Conservation (phyloP, 2,888 invertebrate genomes). For the Coleophora flavipennella region DNA sequence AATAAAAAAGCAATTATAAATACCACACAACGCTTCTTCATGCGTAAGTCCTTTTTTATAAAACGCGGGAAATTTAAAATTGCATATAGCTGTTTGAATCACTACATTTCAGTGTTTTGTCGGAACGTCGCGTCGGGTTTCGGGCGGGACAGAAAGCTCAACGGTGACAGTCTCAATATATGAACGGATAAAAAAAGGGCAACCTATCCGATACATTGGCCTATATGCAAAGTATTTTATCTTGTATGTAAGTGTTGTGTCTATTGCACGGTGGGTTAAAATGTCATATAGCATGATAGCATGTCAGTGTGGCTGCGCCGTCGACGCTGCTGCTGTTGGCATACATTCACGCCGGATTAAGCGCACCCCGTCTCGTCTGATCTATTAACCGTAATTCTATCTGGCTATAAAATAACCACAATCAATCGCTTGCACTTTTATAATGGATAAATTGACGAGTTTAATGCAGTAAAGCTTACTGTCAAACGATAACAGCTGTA, state of each 20-base stretch:
- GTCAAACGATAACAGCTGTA: conserved; percentile 17
- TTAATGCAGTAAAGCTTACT: conserved; percentile 25
- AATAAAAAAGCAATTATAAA: too few species aligned
- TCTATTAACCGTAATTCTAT: conserved; percentile 41
- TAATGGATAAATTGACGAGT: conserved; percentile 25
- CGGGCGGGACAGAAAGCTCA: too few species aligned
- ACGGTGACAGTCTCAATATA: too few species aligned
- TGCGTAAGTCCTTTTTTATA: too few species aligned
- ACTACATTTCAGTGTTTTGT: too few species aligned
- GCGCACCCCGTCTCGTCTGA: conserved; percentile 23
- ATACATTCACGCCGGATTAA: conserved; percentile 37
- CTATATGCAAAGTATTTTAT: too few species aligned
- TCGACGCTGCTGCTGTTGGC: conserved; percentile 17
- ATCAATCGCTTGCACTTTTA: conserved; percentile 28
- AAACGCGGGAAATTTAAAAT: too few species aligned
- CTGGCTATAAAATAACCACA: conserved; percentile 29
- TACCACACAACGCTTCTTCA: too few species aligned
- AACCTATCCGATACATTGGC: too few species aligned
- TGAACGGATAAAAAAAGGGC: too few species aligned
- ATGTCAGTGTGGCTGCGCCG: neutral
- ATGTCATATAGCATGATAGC: neutral
- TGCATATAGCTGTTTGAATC: too few species aligned
- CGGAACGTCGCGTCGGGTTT: too few species aligned
- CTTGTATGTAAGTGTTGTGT: neutral
- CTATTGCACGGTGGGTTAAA: neutral